phyloP scores from a whole-genome alignment of 2,888 invertebrate species.

The Brachyptera putata region DNA sequence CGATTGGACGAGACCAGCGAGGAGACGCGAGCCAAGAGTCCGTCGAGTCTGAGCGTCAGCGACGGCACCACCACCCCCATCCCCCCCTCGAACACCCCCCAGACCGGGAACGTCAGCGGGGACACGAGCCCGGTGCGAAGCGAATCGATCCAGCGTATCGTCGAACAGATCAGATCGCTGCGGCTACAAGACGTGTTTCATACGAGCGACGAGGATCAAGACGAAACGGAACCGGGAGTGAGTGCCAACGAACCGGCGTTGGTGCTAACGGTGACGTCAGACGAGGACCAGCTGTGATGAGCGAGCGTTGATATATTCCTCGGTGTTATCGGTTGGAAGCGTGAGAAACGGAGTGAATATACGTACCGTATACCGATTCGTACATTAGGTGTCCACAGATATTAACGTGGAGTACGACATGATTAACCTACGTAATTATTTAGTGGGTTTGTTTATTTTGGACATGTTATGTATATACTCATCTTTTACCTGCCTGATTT shows the following conservation, averaged over 20 bases:
- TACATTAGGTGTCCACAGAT: too few species aligned
- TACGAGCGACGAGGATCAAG: constrained; percentile 17
- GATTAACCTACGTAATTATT: too few species aligned
- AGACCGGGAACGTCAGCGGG: constrained; percentile 42
- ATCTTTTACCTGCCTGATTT: too few species aligned
- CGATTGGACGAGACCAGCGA: constrained; percentile 36
- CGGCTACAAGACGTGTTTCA: constrained; percentile 15
- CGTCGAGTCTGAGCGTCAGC: neutral
- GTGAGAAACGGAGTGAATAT: neutral
- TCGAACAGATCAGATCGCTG: constrained; percentile 36
- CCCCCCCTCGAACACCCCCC: constrained; percentile 44
- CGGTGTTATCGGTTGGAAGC: neutral
- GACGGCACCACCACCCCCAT: constrained; percentile 43
- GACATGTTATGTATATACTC: too few species aligned
- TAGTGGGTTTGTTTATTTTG: too few species aligned
- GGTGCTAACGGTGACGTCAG: neutral
- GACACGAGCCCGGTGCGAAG: constrained; percentile 42
- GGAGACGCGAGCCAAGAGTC: constrained; percentile 7
- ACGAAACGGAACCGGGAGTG: neutral
- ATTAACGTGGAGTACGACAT: too few species aligned
- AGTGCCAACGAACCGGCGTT: constrained; percentile 25
- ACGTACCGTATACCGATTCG: too few species aligned
- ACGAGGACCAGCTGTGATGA: constrained; percentile 25
- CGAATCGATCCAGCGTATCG: constrained; percentile 39
- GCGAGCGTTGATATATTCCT: neutral